phyloP scores from a whole-genome alignment of 2,888 invertebrate species.

The Lagria hirta region DNA sequence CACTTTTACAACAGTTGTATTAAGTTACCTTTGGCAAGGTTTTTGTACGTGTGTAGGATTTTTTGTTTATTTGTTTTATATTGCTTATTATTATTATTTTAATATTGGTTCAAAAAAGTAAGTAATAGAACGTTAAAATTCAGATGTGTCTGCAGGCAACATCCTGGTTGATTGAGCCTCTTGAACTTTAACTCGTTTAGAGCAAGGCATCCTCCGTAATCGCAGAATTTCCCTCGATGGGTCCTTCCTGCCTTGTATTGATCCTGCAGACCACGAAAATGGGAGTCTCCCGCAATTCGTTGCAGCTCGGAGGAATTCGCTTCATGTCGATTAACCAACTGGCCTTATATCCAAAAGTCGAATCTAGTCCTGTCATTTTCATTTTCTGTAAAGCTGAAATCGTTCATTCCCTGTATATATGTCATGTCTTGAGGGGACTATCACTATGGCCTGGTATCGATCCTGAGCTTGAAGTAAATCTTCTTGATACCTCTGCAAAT shows the following conservation, averaged over 20 bases:
- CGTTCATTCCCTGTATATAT: constrained; percentile 12
- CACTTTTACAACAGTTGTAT: too few relatives aligned
- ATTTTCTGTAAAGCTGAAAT: constrained; percentile 1
- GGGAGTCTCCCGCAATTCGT: constrained; percentile 47
- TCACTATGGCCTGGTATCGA: constrained; percentile 25
- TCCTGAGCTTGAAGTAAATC: constrained; percentile 34
- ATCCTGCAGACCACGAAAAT: constrained; percentile 49
- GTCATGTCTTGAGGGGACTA: constrained; percentile 18
- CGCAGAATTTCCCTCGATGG: constrained; percentile 17
- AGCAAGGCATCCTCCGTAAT: too few relatives aligned
- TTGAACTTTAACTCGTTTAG: too few relatives aligned
- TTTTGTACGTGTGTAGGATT: too few relatives aligned
- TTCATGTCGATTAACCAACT: constrained; percentile 43
- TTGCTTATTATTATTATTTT: too few relatives aligned
- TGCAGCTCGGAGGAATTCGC: constrained; percentile 46
- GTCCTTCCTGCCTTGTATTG: constrained; percentile 42
- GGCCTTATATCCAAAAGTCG: constrained; percentile 28
- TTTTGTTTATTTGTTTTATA: too few relatives aligned
- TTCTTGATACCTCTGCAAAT: constrained; percentile 42
- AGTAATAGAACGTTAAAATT: background rate
- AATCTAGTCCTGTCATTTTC: constrained; percentile 2
- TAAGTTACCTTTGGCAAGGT: too few relatives aligned
- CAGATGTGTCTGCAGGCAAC: background rate
- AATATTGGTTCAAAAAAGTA: too few relatives aligned
- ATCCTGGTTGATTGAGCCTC: background rate